These are phyloP conservation scores for Corvus moneduloides DNA, from an alignment of 2,113 vertebrate species.

Conservation along the genomic window DNA sequence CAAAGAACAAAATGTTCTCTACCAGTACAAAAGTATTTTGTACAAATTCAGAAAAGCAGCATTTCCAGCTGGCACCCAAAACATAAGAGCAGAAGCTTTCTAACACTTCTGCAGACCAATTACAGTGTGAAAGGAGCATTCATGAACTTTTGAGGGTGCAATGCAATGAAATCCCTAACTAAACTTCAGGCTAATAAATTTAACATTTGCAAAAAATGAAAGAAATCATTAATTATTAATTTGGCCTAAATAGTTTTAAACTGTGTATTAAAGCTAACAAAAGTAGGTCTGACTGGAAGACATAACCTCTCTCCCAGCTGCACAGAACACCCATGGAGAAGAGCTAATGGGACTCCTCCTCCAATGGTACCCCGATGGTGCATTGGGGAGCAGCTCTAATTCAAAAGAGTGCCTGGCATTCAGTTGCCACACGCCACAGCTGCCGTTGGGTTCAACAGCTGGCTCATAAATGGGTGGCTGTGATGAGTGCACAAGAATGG, in stretches of 20 bases:
- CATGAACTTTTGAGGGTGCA: background rate
- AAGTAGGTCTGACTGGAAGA: background rate
- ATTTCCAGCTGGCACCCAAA: conserved; percentile 26
- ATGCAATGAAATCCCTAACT: background rate
- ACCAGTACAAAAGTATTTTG: conserved; percentile 36
- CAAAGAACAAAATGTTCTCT: background rate
- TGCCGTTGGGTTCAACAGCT: conserved; percentile 69
- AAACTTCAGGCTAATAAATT: background rate
- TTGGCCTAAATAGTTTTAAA: background rate
- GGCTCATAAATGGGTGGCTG: conserved; percentile 67
- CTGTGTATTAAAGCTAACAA: conserved; percentile 14
- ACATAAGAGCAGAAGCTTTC: background rate
- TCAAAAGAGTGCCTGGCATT: conserved; percentile 63
- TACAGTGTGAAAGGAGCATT: background rate
- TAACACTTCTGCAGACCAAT: background rate
- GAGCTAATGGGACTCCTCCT: conserved; percentile 35
- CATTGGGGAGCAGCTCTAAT: conserved; percentile 31
- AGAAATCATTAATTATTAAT: background rate
- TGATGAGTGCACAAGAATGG: conserved; percentile 41
- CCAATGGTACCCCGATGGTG: conserved; percentile 13
- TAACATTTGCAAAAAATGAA: background rate
- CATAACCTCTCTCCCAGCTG: conserved; percentile 25
- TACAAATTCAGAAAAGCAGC: conserved; percentile 6
- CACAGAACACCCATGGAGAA: background rate
- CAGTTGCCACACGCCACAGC: conserved; percentile 62